Percentiles rank a stretch among this genome's conserved stretches.
Conservation (phyloP, 1,140 invertebrate species). For the Magallana ariakensis region DNA sequence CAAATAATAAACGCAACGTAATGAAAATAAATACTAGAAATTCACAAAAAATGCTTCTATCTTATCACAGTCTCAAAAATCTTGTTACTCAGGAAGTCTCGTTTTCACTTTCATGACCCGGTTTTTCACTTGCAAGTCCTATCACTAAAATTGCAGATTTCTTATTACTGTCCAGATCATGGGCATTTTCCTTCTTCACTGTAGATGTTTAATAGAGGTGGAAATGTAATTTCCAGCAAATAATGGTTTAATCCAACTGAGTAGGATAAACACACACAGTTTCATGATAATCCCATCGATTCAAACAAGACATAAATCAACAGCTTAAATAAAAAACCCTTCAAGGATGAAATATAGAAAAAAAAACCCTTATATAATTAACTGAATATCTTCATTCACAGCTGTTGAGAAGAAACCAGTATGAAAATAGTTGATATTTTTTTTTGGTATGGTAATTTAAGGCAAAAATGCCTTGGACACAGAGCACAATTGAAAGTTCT, state of each 20-base stretch:
- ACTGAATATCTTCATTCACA: too few species aligned
- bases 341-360: background rate
- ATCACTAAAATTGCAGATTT: too few species aligned
- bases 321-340: background rate
- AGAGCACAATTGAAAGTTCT: background rate
- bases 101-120: constrained; percentile 1
- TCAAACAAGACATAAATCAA: background rate
- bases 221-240: background rate
- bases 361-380: background rate
- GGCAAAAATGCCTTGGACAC: background rate
- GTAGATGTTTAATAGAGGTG: background rate
- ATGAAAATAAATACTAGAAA: background rate
- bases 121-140: background rate
- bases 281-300: background rate
- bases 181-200: background rate
- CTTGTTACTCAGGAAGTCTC: constrained; percentile 18
- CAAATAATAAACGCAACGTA: background rate
- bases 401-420: background rate
- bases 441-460: background rate
- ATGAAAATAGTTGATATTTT: background rate
- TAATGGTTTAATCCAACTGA: background rate
- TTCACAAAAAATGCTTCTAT: background rate
- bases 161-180: too few species aligned
- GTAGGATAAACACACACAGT: background rate
- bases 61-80: constrained; percentile 14